These are phyloP conservation scores for Megalopta genalis DNA, from an alignment of 1,140 invertebrate species.

Conservation along the genomic window DNA sequence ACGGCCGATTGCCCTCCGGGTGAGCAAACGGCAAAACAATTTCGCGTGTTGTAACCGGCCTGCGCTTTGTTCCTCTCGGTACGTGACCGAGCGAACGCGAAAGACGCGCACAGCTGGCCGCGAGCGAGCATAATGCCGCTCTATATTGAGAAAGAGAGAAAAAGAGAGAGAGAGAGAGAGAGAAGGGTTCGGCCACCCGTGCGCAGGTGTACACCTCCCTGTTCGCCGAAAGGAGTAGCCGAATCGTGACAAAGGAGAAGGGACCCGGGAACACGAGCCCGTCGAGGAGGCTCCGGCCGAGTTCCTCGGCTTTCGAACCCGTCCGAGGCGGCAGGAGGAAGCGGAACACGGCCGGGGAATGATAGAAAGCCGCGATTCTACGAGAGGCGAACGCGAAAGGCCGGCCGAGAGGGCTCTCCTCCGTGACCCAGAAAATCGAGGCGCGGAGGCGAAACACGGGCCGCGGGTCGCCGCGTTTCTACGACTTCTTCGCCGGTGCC, in stretches of 20 bases:
- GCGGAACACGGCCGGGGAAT: background rate
- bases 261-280: too few species aligned
- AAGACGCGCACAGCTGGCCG: slow-evolving; percentile 23
- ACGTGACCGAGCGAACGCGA: background rate
- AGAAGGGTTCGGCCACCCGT: background rate
- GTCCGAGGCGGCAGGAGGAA: too few species aligned
- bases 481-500: slow-evolving; percentile 46
- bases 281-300: too few species aligned
- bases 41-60: too few species aligned
- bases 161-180: too few species aligned
- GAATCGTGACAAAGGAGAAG: slow-evolving; percentile 44
- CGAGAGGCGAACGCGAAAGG: slow-evolving; percentile 42
- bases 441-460: slow-evolving; percentile 26
- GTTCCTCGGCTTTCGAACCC: too few species aligned
- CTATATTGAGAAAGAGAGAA: too few species aligned
- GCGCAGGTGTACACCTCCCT: slow-evolving; percentile 25
- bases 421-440: slow-evolving; percentile 62
- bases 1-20: too few species aligned
- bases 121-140: background rate
- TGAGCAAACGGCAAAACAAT: too few species aligned
- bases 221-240: slow-evolving; percentile 30
- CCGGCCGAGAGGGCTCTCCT: slow-evolving; percentile 29
- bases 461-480: slow-evolving; percentile 38
- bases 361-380: too few species aligned
- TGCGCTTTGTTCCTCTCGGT: too few species aligned